These are phyloP conservation scores for Apotomis turbidana DNA, from an alignment of 2,888 invertebrate species.

Conservation along the genomic window DNA sequence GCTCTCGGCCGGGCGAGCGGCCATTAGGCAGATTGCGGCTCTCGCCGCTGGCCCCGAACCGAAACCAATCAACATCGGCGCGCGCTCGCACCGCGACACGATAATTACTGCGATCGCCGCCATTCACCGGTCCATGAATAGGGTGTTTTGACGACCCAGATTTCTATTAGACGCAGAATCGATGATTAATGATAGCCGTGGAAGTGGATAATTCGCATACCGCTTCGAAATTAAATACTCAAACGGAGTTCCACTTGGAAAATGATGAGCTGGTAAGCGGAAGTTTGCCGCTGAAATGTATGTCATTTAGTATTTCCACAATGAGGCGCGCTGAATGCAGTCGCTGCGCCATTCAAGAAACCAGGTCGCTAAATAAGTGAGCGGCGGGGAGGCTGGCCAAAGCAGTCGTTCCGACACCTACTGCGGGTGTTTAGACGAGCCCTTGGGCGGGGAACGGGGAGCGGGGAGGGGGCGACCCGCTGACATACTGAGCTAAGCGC, in stretches of 20 bases:
- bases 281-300: slow-evolving; percentile 33
- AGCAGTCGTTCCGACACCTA: slow-evolving; percentile 23
- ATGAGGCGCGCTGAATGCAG: slow-evolving; percentile 36
- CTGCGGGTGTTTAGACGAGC: slow-evolving; percentile 2
- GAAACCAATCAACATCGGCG: slow-evolving; percentile 8
- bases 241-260: slow-evolving; percentile 6
- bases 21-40: slow-evolving; percentile 18
- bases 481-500: slow-evolving; percentile 17
- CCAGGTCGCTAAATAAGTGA: slow-evolving; percentile 38
- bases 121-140: slow-evolving; percentile 23
- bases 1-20: not conserved
- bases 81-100: slow-evolving; percentile 1
- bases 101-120: slow-evolving; percentile 31
- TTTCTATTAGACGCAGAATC: slow-evolving; percentile 27
- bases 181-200: slow-evolving; percentile 30
- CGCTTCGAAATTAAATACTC: slow-evolving; percentile 24
- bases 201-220: slow-evolving; percentile 8
- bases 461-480: slow-evolving; percentile 4
- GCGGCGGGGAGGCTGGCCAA: slow-evolving; percentile 1
- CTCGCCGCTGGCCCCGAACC: not conserved
- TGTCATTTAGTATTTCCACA: slow-evolving; percentile 38
- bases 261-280: slow-evolving; percentile 12
- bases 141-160: slow-evolving; percentile 30
- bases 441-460: not conserved
- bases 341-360: slow-evolving; percentile 35